Evolutionary conservation across 1,140 invertebrate genomes (phyloP).

Genomic region (Tetramorium alpestre): DNA sequence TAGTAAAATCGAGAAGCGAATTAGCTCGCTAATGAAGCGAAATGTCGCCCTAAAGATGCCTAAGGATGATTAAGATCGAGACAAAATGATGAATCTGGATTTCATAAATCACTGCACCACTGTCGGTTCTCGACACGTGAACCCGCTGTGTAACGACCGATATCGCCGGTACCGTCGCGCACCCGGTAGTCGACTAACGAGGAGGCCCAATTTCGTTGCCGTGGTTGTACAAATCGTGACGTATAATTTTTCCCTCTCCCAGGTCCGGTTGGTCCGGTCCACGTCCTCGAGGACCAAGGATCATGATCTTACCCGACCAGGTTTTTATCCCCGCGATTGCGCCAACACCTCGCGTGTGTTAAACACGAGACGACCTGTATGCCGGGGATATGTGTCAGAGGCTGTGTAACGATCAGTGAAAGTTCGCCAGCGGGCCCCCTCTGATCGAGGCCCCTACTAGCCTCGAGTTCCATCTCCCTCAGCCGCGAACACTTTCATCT

Average conservation of each 20-base stretch:
- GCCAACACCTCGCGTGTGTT: neutral
- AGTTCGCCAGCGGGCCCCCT: slow-evolving; percentile 66
- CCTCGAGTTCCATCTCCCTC: neutral
- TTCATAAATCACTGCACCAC: slow-evolving; percentile 50
- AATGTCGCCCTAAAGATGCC: neutral
- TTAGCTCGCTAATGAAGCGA: neutral
- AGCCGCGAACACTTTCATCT: slow-evolving; percentile 76
- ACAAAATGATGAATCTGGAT: neutral
- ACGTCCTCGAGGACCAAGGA: neutral
- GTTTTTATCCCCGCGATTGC: neutral
- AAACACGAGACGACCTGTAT: slow-evolving; percentile 15
- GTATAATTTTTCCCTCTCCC: slow-evolving; percentile 22
- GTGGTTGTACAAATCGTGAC: neutral
- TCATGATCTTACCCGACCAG: neutral
- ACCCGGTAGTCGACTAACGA: slow-evolving; percentile 25
- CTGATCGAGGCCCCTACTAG: slow-evolving; percentile 23
- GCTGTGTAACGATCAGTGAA: slow-evolving; percentile 73
- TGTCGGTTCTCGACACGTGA: neutral
- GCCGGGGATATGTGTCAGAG: slow-evolving; percentile 69
- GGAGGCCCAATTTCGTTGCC: neutral
- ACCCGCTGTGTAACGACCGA: neutral
- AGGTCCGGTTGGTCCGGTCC: too few species aligned
- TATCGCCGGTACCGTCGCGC: slow-evolving; percentile 24
- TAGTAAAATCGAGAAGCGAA: neutral
- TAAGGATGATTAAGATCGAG: neutral